Evolutionary conservation across 1,140 invertebrate species (phyloP), one percentile per base, ranked within the genome.

Genomic region (Ruditapes philippinarum): DNA sequence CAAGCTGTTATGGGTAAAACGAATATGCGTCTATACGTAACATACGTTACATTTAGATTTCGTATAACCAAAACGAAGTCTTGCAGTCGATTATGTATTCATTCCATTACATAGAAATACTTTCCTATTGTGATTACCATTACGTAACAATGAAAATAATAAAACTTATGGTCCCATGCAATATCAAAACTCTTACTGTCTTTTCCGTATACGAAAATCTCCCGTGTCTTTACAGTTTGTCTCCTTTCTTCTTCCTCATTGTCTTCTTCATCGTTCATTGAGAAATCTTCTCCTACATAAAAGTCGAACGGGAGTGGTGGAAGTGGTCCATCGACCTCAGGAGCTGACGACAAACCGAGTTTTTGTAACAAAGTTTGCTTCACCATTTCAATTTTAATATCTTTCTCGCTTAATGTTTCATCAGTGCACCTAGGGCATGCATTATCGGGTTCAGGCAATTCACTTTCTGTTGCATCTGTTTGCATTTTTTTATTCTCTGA

Each of bases 151-250:
- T n/a, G n/a, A n/a, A n/a, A n/a, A n/a, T n/a, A n/a, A n/a, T n/a
- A n/a, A n/a, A n/a, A n/a, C n/a, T n/a, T n/a, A n/a, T n/a, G n/a
- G n/a, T n/a, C n/a, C n/a, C n/a, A n/a, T n/a, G n/a, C n/a, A n/a
- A 9, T 54, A 78, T 28, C 65, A 36, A 70, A 36, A 38, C n/a
- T 33, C 89, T 85, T 89, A 92, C 91, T 91, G 51, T 91, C 90
- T 68, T 78, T 57, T 7, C 90, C 91, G 0, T 73, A 78, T 4
- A 92, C 78, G 73, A 91, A 89, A 17, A 90, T 68, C 42, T 91
- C 65, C 25, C 82, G 60, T 9, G 87, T 89, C 57, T 88, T 84
- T 4, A 89, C 86, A 38, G 70, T 90, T 28, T 19, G 42, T 45
- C 68, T 60, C 5, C 28, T 28, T 19, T 83, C 85, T 45, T 80